Base-by-base conservation (phyloP, 2,113 vertebrate species). In the Cyphomyrus discorhynchus region DNA sequence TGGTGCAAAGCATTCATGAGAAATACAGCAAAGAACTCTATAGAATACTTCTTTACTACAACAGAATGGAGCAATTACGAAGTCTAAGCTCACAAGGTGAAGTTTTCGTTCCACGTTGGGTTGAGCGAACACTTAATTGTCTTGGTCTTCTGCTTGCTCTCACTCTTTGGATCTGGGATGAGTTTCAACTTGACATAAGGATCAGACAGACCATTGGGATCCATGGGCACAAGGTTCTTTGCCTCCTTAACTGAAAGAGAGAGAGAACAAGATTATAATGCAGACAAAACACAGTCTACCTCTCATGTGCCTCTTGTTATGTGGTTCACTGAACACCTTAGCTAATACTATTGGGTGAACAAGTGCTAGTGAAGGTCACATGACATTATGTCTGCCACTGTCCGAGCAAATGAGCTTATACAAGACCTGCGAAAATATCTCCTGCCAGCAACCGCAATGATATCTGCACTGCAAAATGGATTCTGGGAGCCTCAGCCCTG, bases 81-180 rank as follows among this genome's bases (percentile, higher is more conserved):
- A 27, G 83, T 56, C 4, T 15, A 52, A 89, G 96, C 97, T 95
- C 93, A 98, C 97, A 98, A 98, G 92, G 93, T 96, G 93, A 99
- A 99, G 3, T 94, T 97, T 94, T 99, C 98, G 0, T 99, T 98
- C 97, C 97, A 99, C 92, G 96, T 95, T 0, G 98, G 98, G 93
- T 99, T 99, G 91, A 99, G 97, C 90, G 97, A 99, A 92, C 98
- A 98, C 93, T 99, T 99, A 94, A 99, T 99, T 91, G 98, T 99
- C 96, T 97, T 98, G 91, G 98, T 99, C 96, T 99, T 99, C 96
- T 99, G 98, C 92, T 99, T 99, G 96, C 98, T 99, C 95, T 99
- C 98, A 0, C 97, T 99, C 94, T 99, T 99, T 84, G 98, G 98
- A 92, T 99, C 98, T 0, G 98, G 98, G 92, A 99, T 96, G 91